phyloP scores from a whole-genome alignment of 2,797 vertebrate genomes.

The Myotis myotis region DNA sequence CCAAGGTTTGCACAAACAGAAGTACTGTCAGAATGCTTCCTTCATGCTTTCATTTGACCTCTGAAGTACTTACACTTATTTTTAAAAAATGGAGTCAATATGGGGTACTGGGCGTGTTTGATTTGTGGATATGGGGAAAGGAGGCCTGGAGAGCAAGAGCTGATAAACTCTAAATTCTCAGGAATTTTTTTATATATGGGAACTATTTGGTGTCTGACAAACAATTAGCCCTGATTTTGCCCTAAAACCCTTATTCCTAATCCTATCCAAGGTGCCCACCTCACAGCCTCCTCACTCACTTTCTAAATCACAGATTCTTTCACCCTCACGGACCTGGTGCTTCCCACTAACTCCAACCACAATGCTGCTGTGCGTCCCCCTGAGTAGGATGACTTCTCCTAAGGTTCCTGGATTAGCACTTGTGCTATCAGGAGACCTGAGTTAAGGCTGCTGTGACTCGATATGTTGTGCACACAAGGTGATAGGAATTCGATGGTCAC shows the following conservation, averaged over 20 bases:
- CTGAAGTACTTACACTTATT: background rate
- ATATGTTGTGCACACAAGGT: background rate
- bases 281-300: background rate
- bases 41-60: background rate
- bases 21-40: background rate
- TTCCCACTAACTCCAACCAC: background rate
- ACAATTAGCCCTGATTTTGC: background rate
- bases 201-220: background rate
- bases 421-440: background rate
- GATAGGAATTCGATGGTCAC: background rate
- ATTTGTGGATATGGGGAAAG: background rate
- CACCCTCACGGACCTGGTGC: no score
- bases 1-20: background rate
- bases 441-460: background rate
- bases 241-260: background rate
- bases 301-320: background rate
- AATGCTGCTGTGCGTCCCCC: background rate
- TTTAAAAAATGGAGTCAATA: background rate
- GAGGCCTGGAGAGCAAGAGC: background rate
- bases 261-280: background rate
- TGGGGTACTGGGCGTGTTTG: fast-evolving
- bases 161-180: background rate
- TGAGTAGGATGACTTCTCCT: background rate
- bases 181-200: background rate
- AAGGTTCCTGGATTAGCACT: background rate